Evolutionary conservation across 2,113 vertebrate genomes (phyloP), one percentile per base, ranked within the genome.

Genomic region (Coturnix japonica): DNA sequence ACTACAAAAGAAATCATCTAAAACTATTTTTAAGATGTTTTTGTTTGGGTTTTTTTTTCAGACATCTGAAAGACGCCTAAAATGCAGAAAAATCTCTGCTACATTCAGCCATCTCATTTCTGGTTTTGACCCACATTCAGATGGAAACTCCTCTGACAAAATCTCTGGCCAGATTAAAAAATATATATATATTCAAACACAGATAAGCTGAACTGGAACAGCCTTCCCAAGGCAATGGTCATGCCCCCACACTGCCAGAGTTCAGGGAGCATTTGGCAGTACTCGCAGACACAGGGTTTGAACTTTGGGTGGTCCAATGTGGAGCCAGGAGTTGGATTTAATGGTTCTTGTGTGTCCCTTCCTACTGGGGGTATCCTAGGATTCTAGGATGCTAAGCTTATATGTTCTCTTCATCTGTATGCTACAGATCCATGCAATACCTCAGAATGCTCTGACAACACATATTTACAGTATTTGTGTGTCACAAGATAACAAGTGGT

Each of bases 1-100:
- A 74, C n/a, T 61, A 71, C 64, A 87, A 85, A 90, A 91, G 33
- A 73, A 92, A 80, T 73, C 9, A 63, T 57, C 49, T 85, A 70
- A 82, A 46, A 65, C 21, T 43, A 56, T 85, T 89, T 78, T 82
- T 49, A 56, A 23, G 73, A 43, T 73, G n/a, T n/a, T n/a, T n/a
- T n/a, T n/a, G n/a, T n/a, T n/a, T n/a, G 39, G 39, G 12, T 44
- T 17, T 66, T 90, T 81, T 33, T 44, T 19, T 70, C 56, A 92
- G 67, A 70, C 7, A 47, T 5, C 4, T 87, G 25, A 87, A 74
- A 74, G 81, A n/a, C 57, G 7, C 15, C 20, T 84, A 61, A 78
- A 72, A 44, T 73, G 31, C 41, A 89, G 85, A 87, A 92, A 85
- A 30, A 80, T 61, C 20, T 41, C 31, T 72, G 82, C 84, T 85